These are phyloP conservation scores for Drosophila recens DNA, from an alignment of 2,888 invertebrate species.

Conservation along the genomic window DNA sequence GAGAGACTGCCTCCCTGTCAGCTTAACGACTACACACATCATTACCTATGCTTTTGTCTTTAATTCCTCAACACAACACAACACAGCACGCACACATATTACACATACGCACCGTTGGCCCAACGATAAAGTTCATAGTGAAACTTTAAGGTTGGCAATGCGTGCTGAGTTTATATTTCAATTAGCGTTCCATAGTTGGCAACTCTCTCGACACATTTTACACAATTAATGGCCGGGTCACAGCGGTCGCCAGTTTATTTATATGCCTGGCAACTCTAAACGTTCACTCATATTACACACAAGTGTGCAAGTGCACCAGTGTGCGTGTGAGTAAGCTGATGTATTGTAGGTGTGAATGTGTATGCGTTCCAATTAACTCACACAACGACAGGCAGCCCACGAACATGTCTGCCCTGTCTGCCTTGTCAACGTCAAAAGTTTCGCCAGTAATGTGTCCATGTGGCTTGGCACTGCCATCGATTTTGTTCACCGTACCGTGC, in stretches of 20 bases:
- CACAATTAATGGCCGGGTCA: slow-evolving; percentile 54
- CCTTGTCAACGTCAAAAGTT: slow-evolving; percentile 76
- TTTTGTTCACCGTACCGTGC: slow-evolving; percentile 86
- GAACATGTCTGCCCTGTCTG: slow-evolving; percentile 7
- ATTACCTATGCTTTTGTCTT: slow-evolving; percentile 67
- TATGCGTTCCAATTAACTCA: slow-evolving; percentile 72
- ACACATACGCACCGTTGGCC: slow-evolving; percentile 52
- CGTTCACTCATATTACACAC: slow-evolving; percentile 39
- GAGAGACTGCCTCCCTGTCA: slow-evolving; percentile 18
- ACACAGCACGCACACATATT: slow-evolving; percentile 35
- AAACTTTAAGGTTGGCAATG: slow-evolving; percentile 54
- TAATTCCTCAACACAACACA: slow-evolving; percentile 35
- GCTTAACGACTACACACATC: slow-evolving; percentile 55
- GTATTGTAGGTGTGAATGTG: slow-evolving; percentile 28
- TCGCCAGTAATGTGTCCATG: slow-evolving; percentile 47
- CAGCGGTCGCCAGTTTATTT: slow-evolving; percentile 51
- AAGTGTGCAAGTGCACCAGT: neutral
- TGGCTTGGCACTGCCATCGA: slow-evolving; percentile 57
- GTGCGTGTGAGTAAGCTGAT: slow-evolving; percentile 10
- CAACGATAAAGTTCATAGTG: slow-evolving; percentile 13
- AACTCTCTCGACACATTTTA: slow-evolving; percentile 58
- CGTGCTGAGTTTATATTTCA: slow-evolving; percentile 58
- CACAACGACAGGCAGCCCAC: slow-evolving; percentile 37
- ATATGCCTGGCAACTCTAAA: slow-evolving; percentile 63
- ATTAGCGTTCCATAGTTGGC: slow-evolving; percentile 53